Evolutionary conservation across 2,888 invertebrate species (phyloP).

Genomic region (Nomada hirtipes): DNA sequence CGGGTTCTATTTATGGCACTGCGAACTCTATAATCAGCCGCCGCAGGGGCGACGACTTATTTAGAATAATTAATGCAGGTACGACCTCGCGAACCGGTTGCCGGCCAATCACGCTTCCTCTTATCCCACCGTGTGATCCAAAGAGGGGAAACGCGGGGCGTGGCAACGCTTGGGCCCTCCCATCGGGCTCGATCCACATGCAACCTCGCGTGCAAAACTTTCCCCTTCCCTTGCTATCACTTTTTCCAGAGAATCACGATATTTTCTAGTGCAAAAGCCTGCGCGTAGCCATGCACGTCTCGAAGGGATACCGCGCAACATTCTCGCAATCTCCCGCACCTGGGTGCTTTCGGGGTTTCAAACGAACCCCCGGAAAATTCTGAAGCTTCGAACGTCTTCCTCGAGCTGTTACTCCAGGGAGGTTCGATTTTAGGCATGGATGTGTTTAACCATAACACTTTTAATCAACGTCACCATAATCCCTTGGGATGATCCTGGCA

Average conservation of each 20-base stretch:
- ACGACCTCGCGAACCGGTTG: constrained; percentile 76
- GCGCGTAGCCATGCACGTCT: constrained; percentile 62
- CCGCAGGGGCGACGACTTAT: constrained; percentile 83
- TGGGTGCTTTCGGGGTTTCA: background rate
- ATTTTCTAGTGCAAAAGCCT: constrained; percentile 67
- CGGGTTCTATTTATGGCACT: constrained; percentile 83
- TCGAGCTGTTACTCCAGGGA: background rate
- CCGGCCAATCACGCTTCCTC: constrained; percentile 71
- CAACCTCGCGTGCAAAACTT: constrained; percentile 68
- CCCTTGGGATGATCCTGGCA: background rate
- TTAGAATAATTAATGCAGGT: constrained; percentile 83
- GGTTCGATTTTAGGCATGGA: too few species aligned
- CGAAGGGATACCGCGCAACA: constrained; percentile 30
- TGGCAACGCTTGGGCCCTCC: constrained; percentile 60
- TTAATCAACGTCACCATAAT: too few species aligned
- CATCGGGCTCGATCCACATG: constrained; percentile 58
- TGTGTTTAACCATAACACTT: too few species aligned
- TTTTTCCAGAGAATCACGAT: constrained; percentile 59
- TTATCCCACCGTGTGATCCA: constrained; percentile 63
- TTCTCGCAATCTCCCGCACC: constrained; percentile 20
- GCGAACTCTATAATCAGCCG: constrained; percentile 83
- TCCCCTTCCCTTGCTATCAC: constrained; percentile 23
- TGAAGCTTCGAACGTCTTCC: background rate
- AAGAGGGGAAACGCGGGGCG: constrained; percentile 76
- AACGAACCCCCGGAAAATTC: constrained; percentile 7